Base-by-base conservation (phyloP, 1,140 invertebrate genomes). In the Zaprionus nigranus region DNA sequence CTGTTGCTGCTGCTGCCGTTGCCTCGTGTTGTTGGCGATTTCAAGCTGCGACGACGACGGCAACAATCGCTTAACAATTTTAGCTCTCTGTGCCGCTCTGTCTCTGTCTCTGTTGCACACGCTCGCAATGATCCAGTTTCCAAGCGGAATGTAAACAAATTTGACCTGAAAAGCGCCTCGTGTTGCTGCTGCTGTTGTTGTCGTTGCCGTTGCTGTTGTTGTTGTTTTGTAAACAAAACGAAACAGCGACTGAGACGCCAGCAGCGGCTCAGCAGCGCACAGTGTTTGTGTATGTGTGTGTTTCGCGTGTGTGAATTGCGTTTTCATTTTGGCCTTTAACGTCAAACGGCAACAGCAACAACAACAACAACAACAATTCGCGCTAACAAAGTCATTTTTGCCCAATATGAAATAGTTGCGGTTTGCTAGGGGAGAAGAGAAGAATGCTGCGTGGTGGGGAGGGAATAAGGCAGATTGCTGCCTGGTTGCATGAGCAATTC, bases 81-180 rank as follows among this genome's bases (percentile, higher is more conserved):
- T 71, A 43, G 26, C 53, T 53, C 36, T 54, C 24, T 26, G 5
- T 36, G 11, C 43, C 9, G 30, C 30, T 28, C 17, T 24, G 13
- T 53, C 54, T 66, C 53, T 46, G 46, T 80, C 76, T 72, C 79
- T 56, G 68, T 90, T 68, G 79, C 81, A 72, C 81, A 57, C 74
- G 83, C 71, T 90, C 75, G 75, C 86, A 90, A 85, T 90, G 85
- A 90, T 86, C 85, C 76, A 90, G 85, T 90, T 90, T 90, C 78
- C 73, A 85, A 80, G 85, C 85, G 86, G 85, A 90, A 90, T 90
- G 85, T 90, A 90, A 90, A 90, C 85, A 90, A 90, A 90, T 90
- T 90, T 90, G 85, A 90, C 85, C 85, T 90, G 85, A 88, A 90
- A 90, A 84, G 79, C 67, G 79, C 65, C 65, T 82, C 80, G 34